Evolutionary conservation across 2,888 invertebrate species (phyloP), one percentile per base, ranked within the genome.

Genomic region (Seira ritae): DNA sequence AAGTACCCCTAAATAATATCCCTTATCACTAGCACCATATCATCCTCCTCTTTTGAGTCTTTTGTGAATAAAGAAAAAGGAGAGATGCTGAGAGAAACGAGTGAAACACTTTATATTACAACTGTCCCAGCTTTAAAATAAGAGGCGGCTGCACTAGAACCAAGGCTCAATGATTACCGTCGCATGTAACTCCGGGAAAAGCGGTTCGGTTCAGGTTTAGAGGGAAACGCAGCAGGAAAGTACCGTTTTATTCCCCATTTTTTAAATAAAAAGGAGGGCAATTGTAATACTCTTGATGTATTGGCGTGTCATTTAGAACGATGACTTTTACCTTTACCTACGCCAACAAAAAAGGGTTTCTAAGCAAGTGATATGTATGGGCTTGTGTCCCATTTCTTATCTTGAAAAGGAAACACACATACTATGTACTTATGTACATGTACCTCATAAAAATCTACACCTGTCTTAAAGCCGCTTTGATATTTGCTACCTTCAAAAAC

Each of bases 241-340:
- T 4, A 62, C 12, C 4, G 20, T 62, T 20, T 62, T 15, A 15
- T 19, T 62, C 22, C 15, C 50, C 50, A 31, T 31, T n/a, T 50
- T 50, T 50, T n/a, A 50, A 50, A 50, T 62, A 62, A 62, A 62
- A 62, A 62, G 62, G 62, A 62, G 62, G 62, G 19, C 22, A 62
- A n/a, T 22, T 62, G 10, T 62, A 62, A 62, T 62, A 20, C 62
- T 62, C 62, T 22, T 62, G 62, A 62, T 62, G 12, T 62, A 62
- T 62, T 20, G 20, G 62, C 62, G 8, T 62, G 62, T 62, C 62
- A 62, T 62, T 22, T 62, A 62, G 6, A 15, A 10, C 22, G 4
- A 62, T 62, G 20, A 62, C 62, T 22, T 12, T 20, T 20, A 62
- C 62, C 62, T 62, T 20, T 19, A 62, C 62, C 62, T 62, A 62